phyloP scores from a whole-genome alignment of 2,888 invertebrate genomes.

The Rhyacophila evoluta region DNA sequence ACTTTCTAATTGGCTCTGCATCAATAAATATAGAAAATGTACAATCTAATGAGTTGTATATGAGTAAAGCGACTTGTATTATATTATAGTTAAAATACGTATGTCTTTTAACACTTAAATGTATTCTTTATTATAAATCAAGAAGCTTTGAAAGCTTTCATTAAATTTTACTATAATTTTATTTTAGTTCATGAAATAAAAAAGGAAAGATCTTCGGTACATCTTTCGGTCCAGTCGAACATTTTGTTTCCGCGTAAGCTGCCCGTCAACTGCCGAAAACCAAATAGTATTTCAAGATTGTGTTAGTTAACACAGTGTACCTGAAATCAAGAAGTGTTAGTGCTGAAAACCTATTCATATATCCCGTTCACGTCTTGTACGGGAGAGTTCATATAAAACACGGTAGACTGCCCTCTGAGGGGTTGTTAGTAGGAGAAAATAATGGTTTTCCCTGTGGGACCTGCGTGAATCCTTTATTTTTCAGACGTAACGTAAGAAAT shows the following conservation, averaged over 20 bases:
- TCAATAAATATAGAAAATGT: too few relatives aligned
- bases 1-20: too few relatives aligned
- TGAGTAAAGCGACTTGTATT: too few relatives aligned
- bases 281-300: not conserved
- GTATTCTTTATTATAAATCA: too few relatives aligned
- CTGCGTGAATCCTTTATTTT: conserved; percentile 8
- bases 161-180: too few relatives aligned
- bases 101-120: too few relatives aligned
- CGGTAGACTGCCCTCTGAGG: conserved; percentile 20
- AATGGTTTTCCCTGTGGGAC: conserved; percentile 39
- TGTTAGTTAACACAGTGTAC: not conserved
- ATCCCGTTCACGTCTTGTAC: conserved; percentile 42
- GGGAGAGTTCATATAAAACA: conserved; percentile 32
- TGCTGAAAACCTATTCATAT: conserved; percentile 31
- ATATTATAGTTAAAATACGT: too few relatives aligned
- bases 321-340: not conserved
- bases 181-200: too few relatives aligned
- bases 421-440: conserved; percentile 43
- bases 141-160: too few relatives aligned
- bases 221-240: not conserved
- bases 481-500: conserved; percentile 23
- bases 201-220: too few relatives aligned
- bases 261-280: not conserved
- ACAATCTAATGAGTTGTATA: too few relatives aligned
- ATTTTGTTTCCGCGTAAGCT: not conserved